These are phyloP conservation scores for Sinonovacula constricta DNA, from an alignment of 1,140 invertebrate genomes.

Conservation along the genomic window DNA sequence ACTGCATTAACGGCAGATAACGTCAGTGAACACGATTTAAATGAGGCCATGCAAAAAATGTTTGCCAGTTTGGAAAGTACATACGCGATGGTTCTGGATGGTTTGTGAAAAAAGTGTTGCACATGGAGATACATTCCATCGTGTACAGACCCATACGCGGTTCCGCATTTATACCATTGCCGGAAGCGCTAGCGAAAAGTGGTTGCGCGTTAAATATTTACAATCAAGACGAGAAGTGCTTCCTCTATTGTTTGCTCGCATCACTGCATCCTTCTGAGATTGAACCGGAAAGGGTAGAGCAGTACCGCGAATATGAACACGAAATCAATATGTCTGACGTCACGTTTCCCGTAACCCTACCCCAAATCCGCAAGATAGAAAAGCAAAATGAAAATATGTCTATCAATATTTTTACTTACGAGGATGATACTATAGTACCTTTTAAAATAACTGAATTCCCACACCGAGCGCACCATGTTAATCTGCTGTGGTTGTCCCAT, in stretches of 20 bases:
- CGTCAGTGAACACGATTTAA: constrained; percentile 14
- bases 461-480: neutral
- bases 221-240: constrained; percentile 11
- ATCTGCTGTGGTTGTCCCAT: neutral
- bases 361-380: constrained; percentile 19
- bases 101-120: constrained; percentile 3
- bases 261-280: neutral
- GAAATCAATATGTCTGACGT: constrained; percentile 13
- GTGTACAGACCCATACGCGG: constrained; percentile 2
- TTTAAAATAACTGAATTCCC: constrained; percentile 11
- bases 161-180: constrained; percentile 4
- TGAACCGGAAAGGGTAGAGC: constrained; percentile 9
- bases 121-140: constrained; percentile 1
- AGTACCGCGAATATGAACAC: constrained; percentile 8
- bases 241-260: neutral
- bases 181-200: neutral
- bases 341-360: constrained; percentile 6
- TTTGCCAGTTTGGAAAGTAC: too few species aligned
- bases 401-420: constrained; percentile 18
- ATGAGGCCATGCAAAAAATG: too few species aligned
- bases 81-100: constrained; percentile 5
- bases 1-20: constrained; percentile 9
- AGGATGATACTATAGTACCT: constrained; percentile 4
- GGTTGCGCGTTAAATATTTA: constrained; percentile 8
- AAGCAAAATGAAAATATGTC: constrained; percentile 12